Conservation (phyloP, 2,113 vertebrate genomes). For the Seriola aureovittata region DNA sequence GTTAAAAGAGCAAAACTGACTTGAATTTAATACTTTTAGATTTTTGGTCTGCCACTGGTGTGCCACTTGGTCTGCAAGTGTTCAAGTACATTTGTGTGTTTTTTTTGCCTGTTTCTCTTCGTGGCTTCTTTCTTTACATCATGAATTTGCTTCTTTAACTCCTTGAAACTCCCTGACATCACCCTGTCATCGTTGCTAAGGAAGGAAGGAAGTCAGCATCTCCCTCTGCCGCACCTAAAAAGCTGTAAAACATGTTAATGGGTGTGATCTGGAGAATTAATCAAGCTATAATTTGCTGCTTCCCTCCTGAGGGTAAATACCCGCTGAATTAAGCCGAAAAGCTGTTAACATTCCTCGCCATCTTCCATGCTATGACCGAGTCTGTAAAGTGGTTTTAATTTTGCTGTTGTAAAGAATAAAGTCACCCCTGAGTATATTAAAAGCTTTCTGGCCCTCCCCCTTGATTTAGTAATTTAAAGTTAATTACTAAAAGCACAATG, state of each 20-base stretch:
- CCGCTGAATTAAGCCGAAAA: conserved; percentile 46
- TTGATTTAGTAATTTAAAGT: conserved; percentile 59
- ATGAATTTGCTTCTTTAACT: neutral
- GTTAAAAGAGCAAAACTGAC: neutral
- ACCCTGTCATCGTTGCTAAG: conserved; percentile 10
- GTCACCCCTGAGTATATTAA: conserved; percentile 66
- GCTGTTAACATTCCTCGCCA: conserved; percentile 63
- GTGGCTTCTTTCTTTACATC: neutral
- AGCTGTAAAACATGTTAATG: conserved; percentile 67
- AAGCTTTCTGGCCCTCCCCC: conserved; percentile 33
- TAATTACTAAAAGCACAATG: conserved; percentile 60
- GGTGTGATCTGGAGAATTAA: conserved; percentile 69
- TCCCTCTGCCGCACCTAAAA: conserved; percentile 38
- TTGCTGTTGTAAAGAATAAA: conserved; percentile 65
- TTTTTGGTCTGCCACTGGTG: neutral
- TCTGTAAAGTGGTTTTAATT: conserved; percentile 77
- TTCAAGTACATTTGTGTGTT: neutral
- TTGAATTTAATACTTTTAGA: neutral
- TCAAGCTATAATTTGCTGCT: conserved; percentile 60
- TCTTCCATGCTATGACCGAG: conserved; percentile 62
- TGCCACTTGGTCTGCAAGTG: neutral
- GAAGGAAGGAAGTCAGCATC: conserved; percentile 27
- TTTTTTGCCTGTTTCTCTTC: neutral
- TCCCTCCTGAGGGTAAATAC: conserved; percentile 53
- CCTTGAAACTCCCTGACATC: conserved; percentile 20